Percentiles rank a stretch among this genome's conserved stretches.
Evolutionary conservation across 2,797 vertebrate species (phyloP).

Genomic region (Champsocephalus esox): DNA sequence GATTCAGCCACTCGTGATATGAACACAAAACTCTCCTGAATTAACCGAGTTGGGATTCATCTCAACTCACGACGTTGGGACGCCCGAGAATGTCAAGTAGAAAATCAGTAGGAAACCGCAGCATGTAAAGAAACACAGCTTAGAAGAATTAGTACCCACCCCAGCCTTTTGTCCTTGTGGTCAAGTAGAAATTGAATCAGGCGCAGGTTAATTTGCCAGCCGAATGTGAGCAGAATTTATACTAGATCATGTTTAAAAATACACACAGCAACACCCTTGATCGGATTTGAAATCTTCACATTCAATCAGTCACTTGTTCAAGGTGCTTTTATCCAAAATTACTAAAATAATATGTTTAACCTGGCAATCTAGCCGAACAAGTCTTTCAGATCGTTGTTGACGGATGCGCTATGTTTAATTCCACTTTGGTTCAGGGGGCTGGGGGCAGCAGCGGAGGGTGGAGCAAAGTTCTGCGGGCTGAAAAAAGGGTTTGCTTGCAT

Average conservation of each 20-base stretch:
- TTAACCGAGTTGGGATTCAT: conserved; percentile 43
- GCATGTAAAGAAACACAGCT: conserved; percentile 68
- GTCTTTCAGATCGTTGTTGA: conserved; percentile 97
- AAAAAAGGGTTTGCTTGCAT: conserved; percentile 98
- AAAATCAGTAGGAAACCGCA: conserved; percentile 80
- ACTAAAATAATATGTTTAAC: conserved; percentile 50
- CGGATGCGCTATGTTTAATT: conserved; percentile 90
- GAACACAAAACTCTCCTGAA: conserved; percentile 55
- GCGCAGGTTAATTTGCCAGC: conserved; percentile 47
- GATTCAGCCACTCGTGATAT: conserved; percentile 31
- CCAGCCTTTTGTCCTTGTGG: conserved; percentile 40
- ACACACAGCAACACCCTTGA: conserved; percentile 48
- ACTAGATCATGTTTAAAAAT: conserved; percentile 58
- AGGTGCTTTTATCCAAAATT: conserved; percentile 36
- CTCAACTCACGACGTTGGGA: conserved; percentile 41
- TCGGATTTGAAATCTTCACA: conserved; percentile 57
- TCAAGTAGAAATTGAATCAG: conserved; percentile 64
- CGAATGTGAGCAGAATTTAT: conserved; percentile 45
- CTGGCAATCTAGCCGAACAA: conserved; percentile 89
- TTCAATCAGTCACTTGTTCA: conserved; percentile 51
- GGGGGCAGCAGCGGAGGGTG: conserved; percentile 73
- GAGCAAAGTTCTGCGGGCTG: conserved; percentile 95
- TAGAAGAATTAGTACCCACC: conserved; percentile 52
- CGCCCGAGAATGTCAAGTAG: conserved; percentile 65
- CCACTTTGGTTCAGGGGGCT: conserved; percentile 81